Evolutionary conservation across 2,113 vertebrate species (phyloP).

Genomic region (Saguinus imperator): DNA sequence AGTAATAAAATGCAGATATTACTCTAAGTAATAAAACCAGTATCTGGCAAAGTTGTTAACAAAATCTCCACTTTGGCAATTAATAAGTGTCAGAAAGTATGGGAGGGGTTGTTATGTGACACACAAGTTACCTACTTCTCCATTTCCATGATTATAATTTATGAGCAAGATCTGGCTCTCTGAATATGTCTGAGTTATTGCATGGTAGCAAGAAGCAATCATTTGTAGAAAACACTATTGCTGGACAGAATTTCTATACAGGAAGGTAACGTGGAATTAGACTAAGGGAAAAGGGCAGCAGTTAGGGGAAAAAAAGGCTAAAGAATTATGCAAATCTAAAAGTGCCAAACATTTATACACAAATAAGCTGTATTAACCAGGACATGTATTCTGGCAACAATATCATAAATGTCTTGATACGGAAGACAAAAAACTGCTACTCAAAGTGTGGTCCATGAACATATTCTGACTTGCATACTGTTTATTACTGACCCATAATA

Average conservation of each 20-base stretch:
- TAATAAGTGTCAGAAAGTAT: not conserved
- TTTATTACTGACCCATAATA: not conserved
- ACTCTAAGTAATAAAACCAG: conserved; percentile 22
- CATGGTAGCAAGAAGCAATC: conserved; percentile 24
- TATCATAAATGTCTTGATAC: not conserved
- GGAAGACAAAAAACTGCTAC: not conserved
- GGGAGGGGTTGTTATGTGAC: not conserved
- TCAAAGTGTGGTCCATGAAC: not conserved
- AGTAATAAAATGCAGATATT: not conserved
- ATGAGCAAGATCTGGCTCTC: not conserved
- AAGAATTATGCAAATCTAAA: conserved; percentile 46
- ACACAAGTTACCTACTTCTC: not conserved
- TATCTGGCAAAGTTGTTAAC: not conserved
- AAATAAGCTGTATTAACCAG: conserved; percentile 39
- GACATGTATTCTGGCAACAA: not conserved
- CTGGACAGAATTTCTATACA: conserved; percentile 21
- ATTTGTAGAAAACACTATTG: not conserved
- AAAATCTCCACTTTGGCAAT: conserved; percentile 21
- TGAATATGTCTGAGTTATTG: not conserved
- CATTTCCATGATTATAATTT: not conserved
- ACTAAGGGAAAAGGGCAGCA: not conserved
- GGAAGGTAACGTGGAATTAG: conserved; percentile 35
- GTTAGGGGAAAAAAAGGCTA: not conserved
- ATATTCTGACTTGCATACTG: not conserved
- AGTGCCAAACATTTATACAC: not conserved